A percentile compares a stretch with the other conserved stretches of the same genome.
Evolutionary conservation across 1,140 invertebrate genomes (phyloP).

Genomic region (Homarus americanus): DNA sequence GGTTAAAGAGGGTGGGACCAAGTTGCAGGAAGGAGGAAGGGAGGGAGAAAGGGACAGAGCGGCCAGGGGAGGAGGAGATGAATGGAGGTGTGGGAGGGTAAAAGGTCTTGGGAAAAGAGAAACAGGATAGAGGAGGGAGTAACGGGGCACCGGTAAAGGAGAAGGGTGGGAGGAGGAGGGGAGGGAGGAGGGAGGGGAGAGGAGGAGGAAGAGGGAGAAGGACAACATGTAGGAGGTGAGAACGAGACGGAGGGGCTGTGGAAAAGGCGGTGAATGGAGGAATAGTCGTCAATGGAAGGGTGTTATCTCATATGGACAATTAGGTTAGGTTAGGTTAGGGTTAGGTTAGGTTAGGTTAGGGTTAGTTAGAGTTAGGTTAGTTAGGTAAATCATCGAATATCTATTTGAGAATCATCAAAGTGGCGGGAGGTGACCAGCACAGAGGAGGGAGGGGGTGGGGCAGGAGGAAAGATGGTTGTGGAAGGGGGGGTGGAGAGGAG

Average conservation of each 20-base stretch:
- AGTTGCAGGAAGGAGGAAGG: not conserved
- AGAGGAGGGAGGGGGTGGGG: not conserved
- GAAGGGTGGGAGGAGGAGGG: too few species aligned
- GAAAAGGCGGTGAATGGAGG: too few species aligned
- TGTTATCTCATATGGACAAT: too few species aligned
- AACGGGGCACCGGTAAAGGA: not conserved
- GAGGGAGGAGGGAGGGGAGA: not conserved
- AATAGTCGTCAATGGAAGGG: too few species aligned
- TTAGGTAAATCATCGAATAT: too few species aligned
- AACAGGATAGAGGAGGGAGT: not conserved
- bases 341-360: too few species aligned
- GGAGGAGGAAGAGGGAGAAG: not conserved
- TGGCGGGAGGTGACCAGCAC: too few species aligned
- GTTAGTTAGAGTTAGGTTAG: too few species aligned
- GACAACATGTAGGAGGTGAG: too few species aligned
- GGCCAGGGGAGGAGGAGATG: too few species aligned
- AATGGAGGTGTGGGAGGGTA: not conserved
- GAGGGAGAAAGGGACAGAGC: not conserved
- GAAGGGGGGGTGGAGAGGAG: not conserved
- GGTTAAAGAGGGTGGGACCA: not conserved
- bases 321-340: too few species aligned
- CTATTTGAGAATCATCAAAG: too few species aligned
- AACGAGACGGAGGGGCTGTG: not conserved
- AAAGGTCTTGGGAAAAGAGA: not conserved
- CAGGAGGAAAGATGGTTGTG: not conserved